Base-by-base conservation (phyloP, 1,140 invertebrate genomes). In the Sweltsa coloradensis region DNA sequence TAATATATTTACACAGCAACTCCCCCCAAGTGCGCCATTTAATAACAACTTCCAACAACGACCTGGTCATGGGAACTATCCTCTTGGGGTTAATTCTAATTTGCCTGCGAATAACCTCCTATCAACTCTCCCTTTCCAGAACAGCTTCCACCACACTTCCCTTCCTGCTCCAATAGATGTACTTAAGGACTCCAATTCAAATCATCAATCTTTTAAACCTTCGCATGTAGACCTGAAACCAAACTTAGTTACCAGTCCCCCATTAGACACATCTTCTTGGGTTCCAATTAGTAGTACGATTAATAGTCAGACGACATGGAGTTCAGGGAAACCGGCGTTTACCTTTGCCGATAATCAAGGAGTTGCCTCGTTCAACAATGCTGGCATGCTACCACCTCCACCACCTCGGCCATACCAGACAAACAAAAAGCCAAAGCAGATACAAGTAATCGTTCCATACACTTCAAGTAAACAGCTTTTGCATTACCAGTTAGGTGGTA, bases 391-490 rank as follows among this genome's bases (percentile, higher is more conserved):
- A 22, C 46, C 46, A 41, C 46, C 46, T 11, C 46, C 46, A 16
- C 36, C 39, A 0, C 36, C 26, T 14, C 27, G 41, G 18, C 5
- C 41, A n/a, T 16, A 25, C 24, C 22, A 21, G 7, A 18, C 47
- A 31, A 23, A 34, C 14, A 45, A 53, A 45, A 51, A 51, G 19
- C 47, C 34, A n/a, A 53, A 53, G 23, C 49, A 50, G 19, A 53
- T 53, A 18, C 52, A 53, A 22, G 51, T 53, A 21, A 51, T 53
- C 27, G 45, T 53, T 14, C 52, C 52, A 7, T 53, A 53, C 34
- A 53, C 51, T 13, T 47, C 46, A 19, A 41, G 46, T 14, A 49
- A 49, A 29, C 31, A 49, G 11, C n/a, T 44, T 1, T 24, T 50
- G n/a, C n/a, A n/a, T n/a, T n/a, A n/a, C n/a, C n/a, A 36, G n/a